phyloP scores from a whole-genome alignment of 2,888 invertebrate species.

The Tridacna gigas region DNA sequence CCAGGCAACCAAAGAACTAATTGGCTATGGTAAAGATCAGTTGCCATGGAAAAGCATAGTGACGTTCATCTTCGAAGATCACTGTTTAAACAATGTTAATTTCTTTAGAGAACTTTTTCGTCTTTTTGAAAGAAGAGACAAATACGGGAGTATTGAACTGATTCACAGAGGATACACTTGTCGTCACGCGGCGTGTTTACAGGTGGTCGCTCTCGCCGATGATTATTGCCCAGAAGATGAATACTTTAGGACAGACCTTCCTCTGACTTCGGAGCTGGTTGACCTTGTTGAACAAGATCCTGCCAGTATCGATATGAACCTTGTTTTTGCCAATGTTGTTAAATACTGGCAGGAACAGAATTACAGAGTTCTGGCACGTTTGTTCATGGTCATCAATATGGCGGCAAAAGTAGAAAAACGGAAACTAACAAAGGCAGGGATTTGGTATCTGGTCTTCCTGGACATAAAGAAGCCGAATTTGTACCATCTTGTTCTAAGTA shows the following conservation, averaged over 20 bases:
- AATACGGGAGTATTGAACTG: slow-evolving; percentile 35
- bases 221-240: slow-evolving; percentile 22
- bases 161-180: slow-evolving; percentile 43
- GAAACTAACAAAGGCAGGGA: slow-evolving; percentile 34
- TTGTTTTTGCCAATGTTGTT: slow-evolving; percentile 38
- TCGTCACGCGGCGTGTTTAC: slow-evolving; percentile 47
- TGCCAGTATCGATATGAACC: slow-evolving; percentile 30
- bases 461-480: slow-evolving; percentile 31
- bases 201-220: slow-evolving; percentile 41
- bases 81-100: slow-evolving; percentile 43
- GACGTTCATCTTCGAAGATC: slow-evolving; percentile 56
- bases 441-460: background rate
- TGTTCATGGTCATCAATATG: slow-evolving; percentile 52
- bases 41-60: slow-evolving; percentile 48
- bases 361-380: slow-evolving; percentile 21
- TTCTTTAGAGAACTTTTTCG: slow-evolving; percentile 22
- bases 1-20: slow-evolving; percentile 49
- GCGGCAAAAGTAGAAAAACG: slow-evolving; percentile 48
- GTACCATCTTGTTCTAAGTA: slow-evolving; percentile 44
- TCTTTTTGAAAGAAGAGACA: slow-evolving; percentile 24
- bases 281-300: slow-evolving; percentile 17
- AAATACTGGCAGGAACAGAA: slow-evolving; percentile 45
- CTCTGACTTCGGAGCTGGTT: slow-evolving; percentile 3
- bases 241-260: slow-evolving; percentile 17
- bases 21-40: slow-evolving; percentile 42